Conservation (phyloP, 2,888 invertebrate species). For the Aphrophora alni region DNA sequence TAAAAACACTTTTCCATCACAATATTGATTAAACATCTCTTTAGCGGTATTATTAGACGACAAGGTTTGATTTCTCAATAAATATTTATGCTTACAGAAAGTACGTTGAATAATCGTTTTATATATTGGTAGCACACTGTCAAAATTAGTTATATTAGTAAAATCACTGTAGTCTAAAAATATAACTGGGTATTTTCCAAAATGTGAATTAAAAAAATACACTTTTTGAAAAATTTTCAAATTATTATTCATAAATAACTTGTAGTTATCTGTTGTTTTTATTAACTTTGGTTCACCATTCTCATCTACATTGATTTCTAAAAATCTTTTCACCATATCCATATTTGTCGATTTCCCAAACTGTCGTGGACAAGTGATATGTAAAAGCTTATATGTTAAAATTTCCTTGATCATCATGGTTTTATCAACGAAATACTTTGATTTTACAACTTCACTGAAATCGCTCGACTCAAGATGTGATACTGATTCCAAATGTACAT, state of each 20-base stretch:
- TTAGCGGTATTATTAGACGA: background rate
- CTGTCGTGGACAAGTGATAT: background rate
- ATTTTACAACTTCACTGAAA: slow-evolving; percentile 1
- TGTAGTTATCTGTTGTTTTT: background rate
- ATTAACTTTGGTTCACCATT: background rate
- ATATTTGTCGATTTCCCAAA: background rate
- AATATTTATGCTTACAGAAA: background rate
- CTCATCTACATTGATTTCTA: background rate
- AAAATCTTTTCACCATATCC: background rate
- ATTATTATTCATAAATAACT: background rate
- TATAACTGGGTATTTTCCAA: background rate
- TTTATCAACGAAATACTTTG: background rate
- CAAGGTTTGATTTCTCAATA: background rate
- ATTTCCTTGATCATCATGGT: background rate
- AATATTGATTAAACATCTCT: background rate
- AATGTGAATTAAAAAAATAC: background rate
- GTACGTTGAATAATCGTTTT: background rate
- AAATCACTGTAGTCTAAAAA: background rate
- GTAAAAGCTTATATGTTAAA: background rate
- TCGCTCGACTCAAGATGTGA: background rate
- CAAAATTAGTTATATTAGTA: background rate
- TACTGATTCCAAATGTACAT: too few relatives aligned
- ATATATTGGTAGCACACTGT: background rate
- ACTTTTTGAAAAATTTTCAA: background rate
- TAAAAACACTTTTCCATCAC: background rate